A percentile compares a stretch with the other conserved stretches of the same genome.
Evolutionary conservation across 2,113 vertebrate species (phyloP).

Genomic region (Nesogale talazaci): DNA sequence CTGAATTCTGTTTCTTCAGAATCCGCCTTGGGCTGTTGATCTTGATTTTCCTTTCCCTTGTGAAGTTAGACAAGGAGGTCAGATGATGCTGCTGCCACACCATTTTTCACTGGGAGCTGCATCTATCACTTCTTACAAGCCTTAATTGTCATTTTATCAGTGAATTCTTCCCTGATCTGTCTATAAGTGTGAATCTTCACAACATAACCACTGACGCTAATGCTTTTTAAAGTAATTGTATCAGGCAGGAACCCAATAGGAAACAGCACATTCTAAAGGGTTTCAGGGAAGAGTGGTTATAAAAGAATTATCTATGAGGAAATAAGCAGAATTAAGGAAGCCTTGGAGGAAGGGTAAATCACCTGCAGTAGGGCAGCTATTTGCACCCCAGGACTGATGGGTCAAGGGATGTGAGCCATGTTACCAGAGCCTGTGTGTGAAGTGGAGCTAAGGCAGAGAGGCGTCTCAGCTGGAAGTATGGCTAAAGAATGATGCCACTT

Average conservation of each 20-base stretch:
- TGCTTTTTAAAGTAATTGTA: not conserved
- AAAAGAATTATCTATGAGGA: not conserved
- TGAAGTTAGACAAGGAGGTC: too few relatives aligned
- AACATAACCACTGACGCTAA: not conserved
- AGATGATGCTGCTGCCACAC: too few relatives aligned
- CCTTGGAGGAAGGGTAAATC: not conserved
- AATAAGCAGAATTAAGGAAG: not conserved
- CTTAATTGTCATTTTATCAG: constrained; percentile 9
- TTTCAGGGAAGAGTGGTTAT: not conserved
- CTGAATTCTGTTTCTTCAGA: too few relatives aligned
- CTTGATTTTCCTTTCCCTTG: too few relatives aligned
- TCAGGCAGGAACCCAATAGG: not conserved
- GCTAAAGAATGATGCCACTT: not conserved
- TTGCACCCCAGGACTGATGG: not conserved
- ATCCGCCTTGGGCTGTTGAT: too few relatives aligned
- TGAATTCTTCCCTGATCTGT: not conserved
- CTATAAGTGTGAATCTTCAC: not conserved
- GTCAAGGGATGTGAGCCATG: not conserved
- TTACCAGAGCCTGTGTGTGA: not conserved
- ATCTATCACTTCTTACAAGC: not conserved
- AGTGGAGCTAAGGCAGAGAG: not conserved
- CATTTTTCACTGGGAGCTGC: not conserved
- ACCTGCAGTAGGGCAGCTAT: not conserved
- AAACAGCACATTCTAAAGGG: not conserved
- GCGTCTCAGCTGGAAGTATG: not conserved